Base-by-base conservation (phyloP, 2,888 invertebrate genomes). In the Ariolimax columbianus region DNA sequence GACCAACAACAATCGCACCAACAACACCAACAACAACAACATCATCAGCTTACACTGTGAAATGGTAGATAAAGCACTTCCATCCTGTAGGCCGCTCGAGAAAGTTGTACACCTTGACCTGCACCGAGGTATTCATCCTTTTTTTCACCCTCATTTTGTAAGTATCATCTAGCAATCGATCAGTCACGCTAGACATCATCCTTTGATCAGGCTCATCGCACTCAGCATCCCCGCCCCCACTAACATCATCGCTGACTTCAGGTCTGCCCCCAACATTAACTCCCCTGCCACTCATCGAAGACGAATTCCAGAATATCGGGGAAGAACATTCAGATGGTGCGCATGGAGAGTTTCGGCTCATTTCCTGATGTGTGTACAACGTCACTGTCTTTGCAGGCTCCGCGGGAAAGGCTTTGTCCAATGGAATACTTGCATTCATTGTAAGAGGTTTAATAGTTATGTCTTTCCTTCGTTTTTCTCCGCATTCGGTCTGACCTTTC, bases 31-130 rank as follows among this genome's bases (percentile, higher is more conserved):
- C n/a, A n/a, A n/a, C n/a, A n/a, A n/a, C n/a, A n/a, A n/a, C n/a
- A n/a, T n/a, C n/a, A n/a, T n/a, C n/a, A n/a, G n/a, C 97, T 96
- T 95, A 97, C 97, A 96, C 96, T 91, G 96, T 96, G 94, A 96
- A 96, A 95, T 97, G 97, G 95, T 97, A 97, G 91, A 96, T 94
- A 95, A 97, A 97, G 94, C 97, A 97, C 91, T 96, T 95, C 97
- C 97, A 97, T 85, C 97, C 97, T 40, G 96, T 96, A 0, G 97
- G 97, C 93, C 97, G 95, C 93, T 97, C 97, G 89, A 97, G 95
- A 94, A 97, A 97, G 92, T 97, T 96, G 94, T 97, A 97, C 85
- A 97, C 96, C 91, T 96, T 95, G 90, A 96, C 96, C 94, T 97
- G 96, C 91, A 96, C 82, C 2, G 92, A 84, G 33, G 82, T 84